Percentiles rank a stretch among this genome's conserved stretches.
Evolutionary conservation across 2,797 vertebrate genomes (phyloP).

Genomic region (Peromyscus aztecus): DNA sequence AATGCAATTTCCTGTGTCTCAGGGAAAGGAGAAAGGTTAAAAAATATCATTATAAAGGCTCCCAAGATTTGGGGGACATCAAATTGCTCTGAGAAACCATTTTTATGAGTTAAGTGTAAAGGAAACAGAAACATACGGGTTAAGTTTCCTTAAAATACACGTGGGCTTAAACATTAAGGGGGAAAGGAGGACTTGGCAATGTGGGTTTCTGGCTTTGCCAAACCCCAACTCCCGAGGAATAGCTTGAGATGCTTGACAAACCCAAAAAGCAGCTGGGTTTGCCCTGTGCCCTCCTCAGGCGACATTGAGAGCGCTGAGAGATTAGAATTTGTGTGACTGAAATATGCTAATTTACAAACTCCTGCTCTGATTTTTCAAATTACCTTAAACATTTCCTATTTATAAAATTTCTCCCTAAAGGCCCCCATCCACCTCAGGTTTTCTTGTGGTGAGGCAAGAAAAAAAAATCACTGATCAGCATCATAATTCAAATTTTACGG

Average conservation of each 20-base stretch:
- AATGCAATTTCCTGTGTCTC: constrained; percentile 82
- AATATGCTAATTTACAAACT: constrained; percentile 66
- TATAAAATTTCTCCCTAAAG: constrained; percentile 69
- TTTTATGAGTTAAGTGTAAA: constrained; percentile 86
- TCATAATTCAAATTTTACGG: constrained; percentile 64
- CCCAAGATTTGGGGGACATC: constrained; percentile 82
- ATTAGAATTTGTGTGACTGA: constrained; percentile 55
- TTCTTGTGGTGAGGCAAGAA: constrained; percentile 30
- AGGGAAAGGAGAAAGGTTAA: constrained; percentile 74
- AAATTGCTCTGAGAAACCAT: constrained; percentile 83
- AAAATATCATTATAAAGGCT: constrained; percentile 83
- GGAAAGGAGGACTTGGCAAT: constrained; percentile 81
- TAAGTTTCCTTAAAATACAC: constrained; percentile 86
- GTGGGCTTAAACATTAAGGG: constrained; percentile 85
- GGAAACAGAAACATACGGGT: constrained; percentile 85
- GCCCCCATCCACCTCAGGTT: constrained; percentile 23
- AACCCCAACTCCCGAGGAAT: constrained; percentile 85
- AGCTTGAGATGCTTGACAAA: constrained; percentile 86
- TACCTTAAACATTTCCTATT: constrained; percentile 54
- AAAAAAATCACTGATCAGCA: constrained; percentile 21
- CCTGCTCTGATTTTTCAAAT: constrained; percentile 71
- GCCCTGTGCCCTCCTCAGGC: constrained; percentile 70
- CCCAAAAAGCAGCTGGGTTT: constrained; percentile 82
- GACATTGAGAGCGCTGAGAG: constrained; percentile 49
- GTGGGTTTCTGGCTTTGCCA: constrained; percentile 77